phyloP scores from a whole-genome alignment of 1,140 invertebrate genomes.

The Leguminivora glycinivorella region DNA sequence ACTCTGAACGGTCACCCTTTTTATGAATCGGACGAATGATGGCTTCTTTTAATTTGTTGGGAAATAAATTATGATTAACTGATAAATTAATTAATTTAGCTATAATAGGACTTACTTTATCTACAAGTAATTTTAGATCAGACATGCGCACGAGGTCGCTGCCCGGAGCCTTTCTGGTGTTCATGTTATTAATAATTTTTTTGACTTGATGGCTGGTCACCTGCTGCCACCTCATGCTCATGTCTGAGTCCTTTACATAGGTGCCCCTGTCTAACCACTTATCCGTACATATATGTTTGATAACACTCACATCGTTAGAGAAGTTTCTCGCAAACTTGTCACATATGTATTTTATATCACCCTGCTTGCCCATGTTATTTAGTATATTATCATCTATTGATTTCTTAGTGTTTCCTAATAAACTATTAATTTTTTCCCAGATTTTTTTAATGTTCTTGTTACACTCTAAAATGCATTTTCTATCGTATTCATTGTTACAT shows the following conservation, averaged over 20 bases:
- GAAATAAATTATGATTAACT: background rate
- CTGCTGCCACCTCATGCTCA: background rate
- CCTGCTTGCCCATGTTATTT: background rate
- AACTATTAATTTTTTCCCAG: background rate
- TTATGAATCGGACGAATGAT: background rate
- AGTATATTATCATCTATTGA: background rate
- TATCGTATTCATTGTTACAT: slow-evolving; percentile 15
- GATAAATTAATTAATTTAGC: slow-evolving; percentile 1
- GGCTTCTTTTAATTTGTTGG: slow-evolving; percentile 13
- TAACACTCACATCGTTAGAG: too few relatives aligned
- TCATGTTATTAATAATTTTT: slow-evolving; percentile 16
- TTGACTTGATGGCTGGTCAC: background rate
- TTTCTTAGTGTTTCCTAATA: too few relatives aligned
- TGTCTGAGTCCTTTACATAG: slow-evolving; percentile 1
- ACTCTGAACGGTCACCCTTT: too few relatives aligned
- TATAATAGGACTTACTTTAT: slow-evolving; percentile 16
- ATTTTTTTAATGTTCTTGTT: slow-evolving; percentile 17
- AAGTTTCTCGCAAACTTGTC: slow-evolving; percentile 10
- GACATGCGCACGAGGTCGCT: slow-evolving; percentile 21
- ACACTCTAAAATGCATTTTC: background rate
- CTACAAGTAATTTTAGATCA: too few relatives aligned
- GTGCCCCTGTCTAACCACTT: background rate
- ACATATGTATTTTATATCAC: background rate
- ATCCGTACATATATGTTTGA: background rate
- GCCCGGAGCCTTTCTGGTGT: background rate